These are phyloP conservation scores for Nephrotoma guestfalica DNA, from an alignment of 2,888 invertebrate genomes.

Conservation along the genomic window DNA sequence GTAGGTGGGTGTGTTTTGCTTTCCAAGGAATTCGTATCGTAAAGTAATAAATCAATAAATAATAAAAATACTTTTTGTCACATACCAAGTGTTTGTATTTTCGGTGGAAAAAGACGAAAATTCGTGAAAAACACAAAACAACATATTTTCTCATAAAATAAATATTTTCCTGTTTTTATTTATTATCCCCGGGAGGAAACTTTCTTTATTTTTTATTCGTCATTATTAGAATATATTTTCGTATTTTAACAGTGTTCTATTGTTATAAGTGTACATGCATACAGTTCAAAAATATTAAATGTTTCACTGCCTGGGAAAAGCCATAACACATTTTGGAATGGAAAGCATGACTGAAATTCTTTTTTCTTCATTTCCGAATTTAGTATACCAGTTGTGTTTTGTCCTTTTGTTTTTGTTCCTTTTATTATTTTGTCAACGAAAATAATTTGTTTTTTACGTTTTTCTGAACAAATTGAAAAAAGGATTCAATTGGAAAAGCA, in stretches of 20 bases:
- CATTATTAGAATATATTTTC: not conserved
- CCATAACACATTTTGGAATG: not conserved
- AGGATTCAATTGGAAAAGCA: not conserved
- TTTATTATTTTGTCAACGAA: not conserved
- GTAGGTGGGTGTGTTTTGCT: no score
- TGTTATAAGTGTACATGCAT: not conserved
- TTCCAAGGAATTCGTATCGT: not conserved
- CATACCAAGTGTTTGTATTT: not conserved
- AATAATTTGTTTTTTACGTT: not conserved
- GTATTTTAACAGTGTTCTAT: not conserved
- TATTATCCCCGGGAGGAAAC: not conserved
- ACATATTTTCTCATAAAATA: not conserved
- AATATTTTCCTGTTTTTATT: not conserved
- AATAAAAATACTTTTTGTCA: not conserved
- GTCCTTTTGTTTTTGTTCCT: not conserved
- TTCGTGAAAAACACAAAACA: not conserved
- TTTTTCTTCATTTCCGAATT: not conserved
- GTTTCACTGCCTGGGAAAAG: not conserved
- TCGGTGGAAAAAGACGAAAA: not conserved
- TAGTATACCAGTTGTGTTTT: not conserved
- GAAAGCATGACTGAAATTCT: not conserved
- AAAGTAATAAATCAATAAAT: not conserved
- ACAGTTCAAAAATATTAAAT: not conserved
- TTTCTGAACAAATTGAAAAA: not conserved
- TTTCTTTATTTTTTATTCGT: not conserved